Conservation (phyloP, 1,140 invertebrate species). For the Pantala flavescens region DNA sequence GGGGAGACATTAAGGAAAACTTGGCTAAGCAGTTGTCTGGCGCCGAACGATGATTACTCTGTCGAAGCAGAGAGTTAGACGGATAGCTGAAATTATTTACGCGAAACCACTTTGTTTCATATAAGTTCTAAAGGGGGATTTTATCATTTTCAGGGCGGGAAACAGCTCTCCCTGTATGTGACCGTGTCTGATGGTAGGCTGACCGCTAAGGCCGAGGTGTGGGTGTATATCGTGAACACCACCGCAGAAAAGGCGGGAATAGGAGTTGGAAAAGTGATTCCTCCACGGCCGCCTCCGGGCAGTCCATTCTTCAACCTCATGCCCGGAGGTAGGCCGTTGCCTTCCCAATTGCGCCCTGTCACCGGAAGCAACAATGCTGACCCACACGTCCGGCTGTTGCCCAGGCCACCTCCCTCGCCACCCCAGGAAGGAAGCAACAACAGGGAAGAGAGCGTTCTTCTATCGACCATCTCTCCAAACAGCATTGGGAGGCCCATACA, state of each 20-base stretch:
- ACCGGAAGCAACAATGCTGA: not conserved
- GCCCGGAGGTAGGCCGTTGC: not conserved
- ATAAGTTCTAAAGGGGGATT: too few species aligned
- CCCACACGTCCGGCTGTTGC: not conserved
- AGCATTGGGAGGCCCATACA: not conserved
- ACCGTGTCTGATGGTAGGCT: conserved; percentile 55
- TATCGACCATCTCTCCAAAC: not conserved
- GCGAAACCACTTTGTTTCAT: too few species aligned
- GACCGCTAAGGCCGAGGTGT: conserved; percentile 58
- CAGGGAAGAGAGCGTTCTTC: not conserved
- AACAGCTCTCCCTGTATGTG: conserved; percentile 57
- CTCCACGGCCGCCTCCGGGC: not conserved
- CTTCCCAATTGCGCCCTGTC: not conserved
- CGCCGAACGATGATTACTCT: too few species aligned
- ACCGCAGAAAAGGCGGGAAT: conserved; percentile 22
- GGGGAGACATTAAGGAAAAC: too few species aligned
- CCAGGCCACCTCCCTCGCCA: not conserved
- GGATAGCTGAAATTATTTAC: too few species aligned
- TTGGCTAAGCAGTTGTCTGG: too few species aligned
- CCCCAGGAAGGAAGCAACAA: too few species aligned
- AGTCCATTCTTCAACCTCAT: not conserved
- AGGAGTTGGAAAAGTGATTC: too few species aligned
- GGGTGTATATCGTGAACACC: conserved; percentile 44
- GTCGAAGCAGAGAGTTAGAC: too few species aligned
- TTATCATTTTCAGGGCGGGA: conserved; percentile 44